Evolutionary conservation across 2,888 invertebrate species (phyloP).

Genomic region (Mystacides longicornis): DNA sequence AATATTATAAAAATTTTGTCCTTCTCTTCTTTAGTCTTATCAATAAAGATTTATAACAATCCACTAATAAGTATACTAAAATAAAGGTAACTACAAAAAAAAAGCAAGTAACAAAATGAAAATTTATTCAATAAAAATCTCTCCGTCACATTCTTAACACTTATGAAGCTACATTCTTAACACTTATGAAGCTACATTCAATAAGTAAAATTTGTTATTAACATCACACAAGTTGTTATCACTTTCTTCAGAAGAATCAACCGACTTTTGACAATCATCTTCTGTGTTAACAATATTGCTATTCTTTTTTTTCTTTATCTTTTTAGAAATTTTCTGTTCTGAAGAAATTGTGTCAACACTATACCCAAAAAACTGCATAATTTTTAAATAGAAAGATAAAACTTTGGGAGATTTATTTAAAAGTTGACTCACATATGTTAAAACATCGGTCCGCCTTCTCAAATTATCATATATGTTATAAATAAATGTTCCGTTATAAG

Average conservation of each 20-base stretch:
- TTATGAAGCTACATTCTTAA: too few species aligned
- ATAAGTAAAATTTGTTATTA: constrained; percentile 15
- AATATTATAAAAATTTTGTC: too few species aligned
- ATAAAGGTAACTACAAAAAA: too few species aligned
- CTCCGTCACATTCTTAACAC: too few species aligned
- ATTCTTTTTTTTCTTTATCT: constrained; percentile 5
- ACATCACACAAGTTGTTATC: constrained; percentile 5
- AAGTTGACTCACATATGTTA: constrained; percentile 45
- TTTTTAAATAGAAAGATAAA: constrained; percentile 14
- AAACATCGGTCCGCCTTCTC: constrained; percentile 48
- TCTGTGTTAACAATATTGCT: constrained; percentile 1
- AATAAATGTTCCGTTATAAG: constrained; percentile 67
- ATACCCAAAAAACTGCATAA: constrained; percentile 15
- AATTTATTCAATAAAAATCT: too few species aligned
- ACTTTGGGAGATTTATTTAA: constrained; percentile 17
- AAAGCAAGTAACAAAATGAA: too few species aligned
- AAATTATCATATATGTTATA: constrained; percentile 65
- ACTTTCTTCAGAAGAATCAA: constrained; percentile 6
- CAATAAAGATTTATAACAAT: too few species aligned
- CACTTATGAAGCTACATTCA: constrained; percentile 7
- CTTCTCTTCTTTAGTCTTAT: too few species aligned
- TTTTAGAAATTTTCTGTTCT: not conserved
- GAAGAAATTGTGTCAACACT: not conserved
- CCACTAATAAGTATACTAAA: too few species aligned
- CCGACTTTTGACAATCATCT: constrained; percentile 1